phyloP scores from a whole-genome alignment of 1,140 invertebrate species.

The Glomeris maerens region DNA sequence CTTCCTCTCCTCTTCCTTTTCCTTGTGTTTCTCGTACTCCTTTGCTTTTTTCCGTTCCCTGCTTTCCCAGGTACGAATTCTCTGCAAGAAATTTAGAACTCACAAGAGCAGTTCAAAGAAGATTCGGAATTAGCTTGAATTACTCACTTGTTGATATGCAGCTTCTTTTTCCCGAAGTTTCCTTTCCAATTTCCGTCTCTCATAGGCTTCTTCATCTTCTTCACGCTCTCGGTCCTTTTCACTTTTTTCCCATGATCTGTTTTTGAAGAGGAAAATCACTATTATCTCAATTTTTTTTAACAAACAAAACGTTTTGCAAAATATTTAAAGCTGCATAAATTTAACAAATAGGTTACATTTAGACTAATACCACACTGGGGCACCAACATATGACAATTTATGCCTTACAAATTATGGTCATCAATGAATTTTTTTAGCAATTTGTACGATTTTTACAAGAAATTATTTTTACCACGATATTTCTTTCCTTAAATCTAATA shows the following conservation, averaged over 20 bases:
- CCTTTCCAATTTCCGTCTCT: constrained; percentile 77
- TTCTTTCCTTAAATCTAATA: constrained; percentile 16
- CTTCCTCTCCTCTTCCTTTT: constrained; percentile 66
- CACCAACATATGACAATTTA: too few relatives aligned
- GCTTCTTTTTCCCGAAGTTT: constrained; percentile 83
- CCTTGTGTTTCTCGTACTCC: constrained; percentile 79
- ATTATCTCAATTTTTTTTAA: too few relatives aligned
- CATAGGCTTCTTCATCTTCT: constrained; percentile 77
- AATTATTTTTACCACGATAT: too few relatives aligned
- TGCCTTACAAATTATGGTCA: too few relatives aligned
- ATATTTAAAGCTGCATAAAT: too few relatives aligned
- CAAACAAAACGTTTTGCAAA: too few relatives aligned
- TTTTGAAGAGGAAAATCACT: too few relatives aligned
- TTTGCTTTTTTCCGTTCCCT: constrained; percentile 82
- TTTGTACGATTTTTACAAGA: too few relatives aligned
- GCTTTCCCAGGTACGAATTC: constrained; percentile 73
- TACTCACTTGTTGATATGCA: constrained; percentile 64
- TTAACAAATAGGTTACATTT: too few relatives aligned
- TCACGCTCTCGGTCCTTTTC: constrained; percentile 51
- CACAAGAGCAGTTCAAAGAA: not conserved
- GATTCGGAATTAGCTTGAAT: not conserved
- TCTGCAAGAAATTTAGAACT: constrained; percentile 24
- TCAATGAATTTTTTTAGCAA: too few relatives aligned
- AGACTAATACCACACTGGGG: too few relatives aligned
- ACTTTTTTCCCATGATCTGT: constrained; percentile 18